These are phyloP conservation scores for Alethe diademata DNA, from an alignment of 2,113 vertebrate species.

Conservation along the genomic window DNA sequence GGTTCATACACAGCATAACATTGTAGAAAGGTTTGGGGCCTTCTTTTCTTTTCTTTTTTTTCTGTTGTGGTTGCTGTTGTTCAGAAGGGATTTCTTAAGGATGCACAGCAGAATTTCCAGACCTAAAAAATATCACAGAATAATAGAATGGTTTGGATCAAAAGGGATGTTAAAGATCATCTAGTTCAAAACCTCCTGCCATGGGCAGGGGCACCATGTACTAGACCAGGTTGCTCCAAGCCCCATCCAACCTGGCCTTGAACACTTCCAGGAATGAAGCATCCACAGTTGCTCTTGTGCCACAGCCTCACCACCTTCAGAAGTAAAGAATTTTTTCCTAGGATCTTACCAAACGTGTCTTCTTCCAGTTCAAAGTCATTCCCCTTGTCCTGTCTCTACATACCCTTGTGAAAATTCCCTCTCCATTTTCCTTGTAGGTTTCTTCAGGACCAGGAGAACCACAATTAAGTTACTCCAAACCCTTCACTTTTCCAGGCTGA, in stretches of 20 bases:
- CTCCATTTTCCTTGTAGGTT: neutral
- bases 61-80: neutral
- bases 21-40: neutral
- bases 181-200: accelerated
- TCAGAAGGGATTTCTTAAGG: neutral
- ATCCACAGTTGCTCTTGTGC: neutral
- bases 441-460: neutral
- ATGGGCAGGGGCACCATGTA: neutral
- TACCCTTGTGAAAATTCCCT: neutral
- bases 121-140: neutral
- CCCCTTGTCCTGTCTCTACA: no score
- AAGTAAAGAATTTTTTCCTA: neutral
- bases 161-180: neutral
- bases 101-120: neutral
- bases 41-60: neutral
- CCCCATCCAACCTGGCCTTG: neutral
- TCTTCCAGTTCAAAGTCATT: neutral
- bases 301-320: neutral
- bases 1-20: neutral
- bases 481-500: neutral
- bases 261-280: neutral
- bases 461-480: no score
- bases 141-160: neutral
- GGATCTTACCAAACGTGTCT: neutral
- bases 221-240: neutral